A percentile compares a stretch with the other conserved stretches of the same genome.
Conservation (phyloP, 2,888 invertebrate genomes). For the Cerceris ruficornis region DNA sequence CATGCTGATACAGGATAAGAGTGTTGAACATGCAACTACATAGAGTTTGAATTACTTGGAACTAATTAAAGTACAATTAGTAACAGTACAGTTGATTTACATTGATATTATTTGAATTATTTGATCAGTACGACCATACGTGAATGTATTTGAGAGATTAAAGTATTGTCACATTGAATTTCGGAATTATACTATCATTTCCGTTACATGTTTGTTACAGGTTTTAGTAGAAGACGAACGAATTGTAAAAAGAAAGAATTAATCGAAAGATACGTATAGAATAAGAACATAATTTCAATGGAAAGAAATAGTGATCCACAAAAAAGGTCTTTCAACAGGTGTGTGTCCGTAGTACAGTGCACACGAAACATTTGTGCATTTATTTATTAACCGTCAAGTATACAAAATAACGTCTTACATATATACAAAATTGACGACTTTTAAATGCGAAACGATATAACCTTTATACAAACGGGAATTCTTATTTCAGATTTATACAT, state of each 20-base stretch:
- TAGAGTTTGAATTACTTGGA: slow-evolving; percentile 19
- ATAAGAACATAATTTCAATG: slow-evolving; percentile 18
- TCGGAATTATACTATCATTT: too few species aligned
- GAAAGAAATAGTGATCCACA: slow-evolving; percentile 29
- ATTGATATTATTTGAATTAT: slow-evolving; percentile 16
- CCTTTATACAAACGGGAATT: slow-evolving; percentile 43
- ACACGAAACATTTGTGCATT: slow-evolving; percentile 49
- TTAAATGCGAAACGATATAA: slow-evolving; percentile 23
- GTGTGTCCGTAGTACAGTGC: slow-evolving; percentile 38
- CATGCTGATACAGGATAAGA: slow-evolving; percentile 33
- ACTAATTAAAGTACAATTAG: slow-evolving; percentile 22
- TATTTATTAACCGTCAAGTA: slow-evolving; percentile 59
- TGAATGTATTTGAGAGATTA: not conserved
- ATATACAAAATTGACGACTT: slow-evolving; percentile 49
- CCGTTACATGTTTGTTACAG: too few species aligned
- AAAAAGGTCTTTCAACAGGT: slow-evolving; percentile 38
- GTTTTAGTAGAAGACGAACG: too few species aligned
- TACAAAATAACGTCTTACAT: slow-evolving; percentile 60
- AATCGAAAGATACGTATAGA: too few species aligned
- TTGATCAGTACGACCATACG: not conserved
- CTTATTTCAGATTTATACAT: slow-evolving; percentile 45
- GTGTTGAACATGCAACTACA: slow-evolving; percentile 46
- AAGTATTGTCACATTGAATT: not conserved
- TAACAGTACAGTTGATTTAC: slow-evolving; percentile 12
- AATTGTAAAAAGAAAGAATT: too few species aligned